phyloP scores from a whole-genome alignment of 2,888 invertebrate species.

The Nycteola revayana region DNA sequence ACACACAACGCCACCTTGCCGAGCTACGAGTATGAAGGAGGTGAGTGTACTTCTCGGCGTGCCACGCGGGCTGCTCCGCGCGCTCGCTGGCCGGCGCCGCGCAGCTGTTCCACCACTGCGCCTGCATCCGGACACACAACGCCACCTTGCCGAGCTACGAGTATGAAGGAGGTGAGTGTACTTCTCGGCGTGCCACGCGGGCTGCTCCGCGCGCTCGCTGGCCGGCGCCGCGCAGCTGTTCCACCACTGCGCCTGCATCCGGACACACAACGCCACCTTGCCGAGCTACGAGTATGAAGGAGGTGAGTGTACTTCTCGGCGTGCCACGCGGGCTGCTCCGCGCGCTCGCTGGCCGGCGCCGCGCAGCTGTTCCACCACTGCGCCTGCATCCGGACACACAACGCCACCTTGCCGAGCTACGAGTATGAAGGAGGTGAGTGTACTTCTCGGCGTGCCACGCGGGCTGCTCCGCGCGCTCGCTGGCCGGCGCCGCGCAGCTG shows the following conservation, averaged over 20 bases:
- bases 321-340: conserved; percentile 90
- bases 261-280: conserved; percentile 24
- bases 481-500: conserved; percentile 51
- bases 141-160: too few relatives aligned
- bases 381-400: conserved; percentile 41
- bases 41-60: conserved; percentile 93
- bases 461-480: conserved; percentile 82
- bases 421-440: too few relatives aligned
- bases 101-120: conserved; percentile 60
- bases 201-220: conserved; percentile 77
- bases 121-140: conserved; percentile 39
- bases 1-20: conserved; percentile 26
- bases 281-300: too few relatives aligned
- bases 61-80: conserved; percentile 89
- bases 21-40: too few relatives aligned
- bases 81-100: conserved; percentile 41
- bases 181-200: conserved; percentile 93
- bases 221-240: conserved; percentile 56
- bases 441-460: conserved; percentile 94
- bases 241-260: conserved; percentile 55
- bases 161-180: too few relatives aligned
- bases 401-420: conserved; percentile 32
- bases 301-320: conserved; percentile 93
- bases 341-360: conserved; percentile 38
- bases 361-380: conserved; percentile 63